Evolutionary conservation across 2,797 vertebrate genomes (phyloP), one percentile per base, ranked within the genome.

Genomic region (Anas bernieri): DNA sequence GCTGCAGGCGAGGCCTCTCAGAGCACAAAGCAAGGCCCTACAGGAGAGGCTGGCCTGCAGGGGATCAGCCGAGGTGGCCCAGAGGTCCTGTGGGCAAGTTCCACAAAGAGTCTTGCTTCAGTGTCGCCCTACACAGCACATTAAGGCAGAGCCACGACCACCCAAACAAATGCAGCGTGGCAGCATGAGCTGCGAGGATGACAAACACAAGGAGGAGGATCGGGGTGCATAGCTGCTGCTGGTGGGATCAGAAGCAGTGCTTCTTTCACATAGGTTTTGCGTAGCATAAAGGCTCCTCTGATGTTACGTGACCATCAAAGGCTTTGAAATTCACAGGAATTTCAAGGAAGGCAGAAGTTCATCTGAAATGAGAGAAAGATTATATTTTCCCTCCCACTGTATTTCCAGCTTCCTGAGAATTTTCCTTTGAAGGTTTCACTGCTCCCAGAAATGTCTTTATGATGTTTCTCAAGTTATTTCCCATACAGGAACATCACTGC

Each of bases 301-400:
- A 94, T 95, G 91, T 92, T 91, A 88, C 72, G 31, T 58, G 67
- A 77, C 83, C 94, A 90, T 93, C 88, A 96, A 95, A 94, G 88
- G 58, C 92, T 94, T 90, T 94, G 92, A 94, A 96, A 94, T 96
- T 90, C 94, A 85, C 86, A 80, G 56, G 88, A 82, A 95, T 92
- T 93, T 96, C 75, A 89, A 95, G 90, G 88, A 93, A 90, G 83
- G 68, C 86, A 92, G 88, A 84, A 94, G 90, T 97, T 96, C 95
- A 94, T 91, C 88, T 94, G 81, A 93, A 94, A 96, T 83, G 75
- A 94, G 67, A 88, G 72, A 92, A 86, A 90, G 83, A 93, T 79
- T 94, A 21, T 81, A 41, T 94, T 94, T 93, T 80, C 92, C 79
- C 87, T 89, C 90, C 90, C 88, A 81, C 63, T 17, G 22, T 72